phyloP scores from a whole-genome alignment of 1,140 invertebrate species.

The Neotoxoptera formosana region DNA sequence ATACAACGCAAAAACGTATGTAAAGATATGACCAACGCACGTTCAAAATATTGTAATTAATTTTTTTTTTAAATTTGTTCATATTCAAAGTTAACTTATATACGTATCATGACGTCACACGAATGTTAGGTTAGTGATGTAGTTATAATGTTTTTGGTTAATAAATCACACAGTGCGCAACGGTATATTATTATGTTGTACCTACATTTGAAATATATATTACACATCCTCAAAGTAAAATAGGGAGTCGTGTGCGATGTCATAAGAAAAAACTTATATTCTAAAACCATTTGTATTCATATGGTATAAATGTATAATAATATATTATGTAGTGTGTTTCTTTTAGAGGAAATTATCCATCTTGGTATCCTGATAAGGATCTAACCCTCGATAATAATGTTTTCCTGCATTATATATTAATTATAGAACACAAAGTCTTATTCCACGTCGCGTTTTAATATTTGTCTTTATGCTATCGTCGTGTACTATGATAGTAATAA shows the following conservation, averaged over 20 bases:
- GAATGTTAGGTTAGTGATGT: not conserved
- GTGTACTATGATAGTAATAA: not conserved
- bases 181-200: not conserved
- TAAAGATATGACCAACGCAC: not conserved
- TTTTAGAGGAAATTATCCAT: constrained; percentile 46
- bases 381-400: constrained; percentile 49
- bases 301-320: not conserved
- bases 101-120: not conserved
- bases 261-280: not conserved
- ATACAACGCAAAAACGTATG: not conserved
- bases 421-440: not conserved
- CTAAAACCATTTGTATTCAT: not conserved
- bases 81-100: not conserved
- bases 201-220: not conserved
- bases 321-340: not conserved
- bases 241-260: not conserved
- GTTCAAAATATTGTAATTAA: not conserved
- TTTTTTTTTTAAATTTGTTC: not conserved
- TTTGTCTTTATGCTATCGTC: not conserved
- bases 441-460: not conserved
- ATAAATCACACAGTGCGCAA: not conserved
- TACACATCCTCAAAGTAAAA: not conserved
- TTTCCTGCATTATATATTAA: constrained; percentile 51
- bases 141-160: not conserved
- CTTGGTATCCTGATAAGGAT: constrained; percentile 37